Conservation (phyloP, 2,113 vertebrate genomes). For the Rana temporaria region DNA sequence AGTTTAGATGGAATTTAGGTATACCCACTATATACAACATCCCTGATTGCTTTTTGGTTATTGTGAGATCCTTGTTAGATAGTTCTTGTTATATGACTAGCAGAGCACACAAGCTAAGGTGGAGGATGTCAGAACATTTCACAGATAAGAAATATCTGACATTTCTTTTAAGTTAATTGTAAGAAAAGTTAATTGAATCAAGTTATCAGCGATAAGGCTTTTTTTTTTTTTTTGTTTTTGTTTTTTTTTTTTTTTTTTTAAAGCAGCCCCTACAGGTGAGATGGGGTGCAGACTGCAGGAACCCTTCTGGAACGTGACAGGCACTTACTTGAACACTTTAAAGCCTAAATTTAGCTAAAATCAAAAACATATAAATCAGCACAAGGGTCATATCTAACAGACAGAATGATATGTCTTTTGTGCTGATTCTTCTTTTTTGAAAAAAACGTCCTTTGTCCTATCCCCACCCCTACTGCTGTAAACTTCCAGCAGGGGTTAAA, state of each 20-base stretch:
- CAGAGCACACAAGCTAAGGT: background rate
- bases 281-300: no score
- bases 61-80: background rate
- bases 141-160: slow-evolving; percentile 33
- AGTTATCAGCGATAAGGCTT: slow-evolving; percentile 10
- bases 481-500: no score
- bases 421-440: no score
- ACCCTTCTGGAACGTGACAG: no score
- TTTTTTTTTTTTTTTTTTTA: background rate
- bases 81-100: slow-evolving; percentile 12
- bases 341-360: no score
- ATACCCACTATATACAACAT: background rate
- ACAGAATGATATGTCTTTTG: no score
- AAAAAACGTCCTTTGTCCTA: no score
- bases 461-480: no score
- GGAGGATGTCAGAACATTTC: slow-evolving; percentile 7
- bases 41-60: background rate
- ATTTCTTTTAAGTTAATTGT: slow-evolving; percentile 33
- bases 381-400: no score
- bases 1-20: background rate
- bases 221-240: background rate
- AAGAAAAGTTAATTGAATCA: slow-evolving; percentile 30
- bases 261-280: no score
- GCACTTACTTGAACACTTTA: no score
- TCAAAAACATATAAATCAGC: no score